These are phyloP conservation scores for Cotesia chilonis DNA, from an alignment of 1,140 invertebrate species.

Conservation along the genomic window DNA sequence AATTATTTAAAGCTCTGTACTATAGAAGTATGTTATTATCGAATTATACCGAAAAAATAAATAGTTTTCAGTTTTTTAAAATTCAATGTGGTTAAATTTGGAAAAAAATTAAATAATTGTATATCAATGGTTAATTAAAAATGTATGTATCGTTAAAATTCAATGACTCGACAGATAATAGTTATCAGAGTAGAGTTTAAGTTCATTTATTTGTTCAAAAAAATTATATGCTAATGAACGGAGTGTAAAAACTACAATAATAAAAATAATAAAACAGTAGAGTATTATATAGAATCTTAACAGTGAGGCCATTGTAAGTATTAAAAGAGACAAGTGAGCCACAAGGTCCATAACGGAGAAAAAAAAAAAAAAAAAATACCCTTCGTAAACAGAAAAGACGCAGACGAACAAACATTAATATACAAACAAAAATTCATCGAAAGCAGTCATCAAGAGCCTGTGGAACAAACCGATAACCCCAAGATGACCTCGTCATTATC, in stretches of 20 bases:
- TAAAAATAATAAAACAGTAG: slow-evolving; percentile 1
- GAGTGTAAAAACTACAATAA: neutral
- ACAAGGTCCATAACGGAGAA: neutral
- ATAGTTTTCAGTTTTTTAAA: no score
- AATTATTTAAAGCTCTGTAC: no score
- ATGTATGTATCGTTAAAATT: no score
- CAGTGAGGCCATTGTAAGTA: slow-evolving; percentile 18
- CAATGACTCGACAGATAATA: no score
- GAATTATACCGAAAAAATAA: no score
- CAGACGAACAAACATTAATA: neutral
- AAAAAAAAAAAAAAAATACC: neutral
- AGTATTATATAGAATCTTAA: neutral
- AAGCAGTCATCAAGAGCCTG: slow-evolving; percentile 13
- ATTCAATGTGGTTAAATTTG: no score
- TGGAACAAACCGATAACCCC: slow-evolving; percentile 38
- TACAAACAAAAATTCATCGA: slow-evolving; percentile 14
- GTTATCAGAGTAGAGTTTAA: no score
- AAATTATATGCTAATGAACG: neutral
- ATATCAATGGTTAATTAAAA: no score
- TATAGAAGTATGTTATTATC: no score
- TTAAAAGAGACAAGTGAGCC: slow-evolving; percentile 4
- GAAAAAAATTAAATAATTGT: no score
- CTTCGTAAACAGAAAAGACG: neutral
- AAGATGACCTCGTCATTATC: slow-evolving; percentile 46
- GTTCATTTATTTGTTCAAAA: no score